Conservation (phyloP, 1,140 invertebrate species). For the Eriosoma lanigerum region DNA sequence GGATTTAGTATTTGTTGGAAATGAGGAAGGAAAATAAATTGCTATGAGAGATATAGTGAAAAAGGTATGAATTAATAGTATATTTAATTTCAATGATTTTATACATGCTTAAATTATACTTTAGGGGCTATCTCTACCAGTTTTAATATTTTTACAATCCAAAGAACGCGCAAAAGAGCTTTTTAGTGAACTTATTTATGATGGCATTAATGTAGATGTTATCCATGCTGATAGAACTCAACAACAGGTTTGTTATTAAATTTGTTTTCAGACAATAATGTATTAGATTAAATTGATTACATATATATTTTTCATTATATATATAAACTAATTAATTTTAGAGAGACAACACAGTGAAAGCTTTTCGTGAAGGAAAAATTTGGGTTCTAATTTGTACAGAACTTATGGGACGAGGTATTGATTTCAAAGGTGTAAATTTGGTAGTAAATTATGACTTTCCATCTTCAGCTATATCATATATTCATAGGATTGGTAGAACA, state of each 20-base stretch:
- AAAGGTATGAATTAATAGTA: conserved; percentile 61
- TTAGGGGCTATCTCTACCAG: conserved; percentile 83
- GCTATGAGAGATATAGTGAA: conserved; percentile 82
- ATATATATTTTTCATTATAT: too few species aligned
- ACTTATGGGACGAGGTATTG: conserved; percentile 94
- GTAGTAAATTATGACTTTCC: conserved; percentile 99
- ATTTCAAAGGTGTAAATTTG: conserved; percentile 95
- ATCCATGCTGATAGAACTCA: conserved; percentile 92
- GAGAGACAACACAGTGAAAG: conserved; percentile 85
- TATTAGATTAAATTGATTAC: too few species aligned
- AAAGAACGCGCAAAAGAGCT: conserved; percentile 91
- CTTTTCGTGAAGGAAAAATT: conserved; percentile 88
- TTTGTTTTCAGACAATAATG: neutral
- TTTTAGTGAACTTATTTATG: conserved; percentile 88
- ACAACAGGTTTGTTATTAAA: conserved; percentile 66
- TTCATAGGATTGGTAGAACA: conserved; percentile 90
- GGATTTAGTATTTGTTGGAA: conserved; percentile 87
- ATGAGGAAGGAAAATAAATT: conserved; percentile 87
- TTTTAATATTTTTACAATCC: conserved; percentile 86
- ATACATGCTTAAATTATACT: too few species aligned
- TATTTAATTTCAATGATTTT: neutral
- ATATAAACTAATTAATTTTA: conserved; percentile 59
- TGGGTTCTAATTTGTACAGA: conserved; percentile 98
- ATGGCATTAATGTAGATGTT: conserved; percentile 89
- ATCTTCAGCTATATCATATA: conserved; percentile 85